Conservation (phyloP, 1,140 invertebrate genomes). For the Ceratoteleas bidentatus region DNA sequence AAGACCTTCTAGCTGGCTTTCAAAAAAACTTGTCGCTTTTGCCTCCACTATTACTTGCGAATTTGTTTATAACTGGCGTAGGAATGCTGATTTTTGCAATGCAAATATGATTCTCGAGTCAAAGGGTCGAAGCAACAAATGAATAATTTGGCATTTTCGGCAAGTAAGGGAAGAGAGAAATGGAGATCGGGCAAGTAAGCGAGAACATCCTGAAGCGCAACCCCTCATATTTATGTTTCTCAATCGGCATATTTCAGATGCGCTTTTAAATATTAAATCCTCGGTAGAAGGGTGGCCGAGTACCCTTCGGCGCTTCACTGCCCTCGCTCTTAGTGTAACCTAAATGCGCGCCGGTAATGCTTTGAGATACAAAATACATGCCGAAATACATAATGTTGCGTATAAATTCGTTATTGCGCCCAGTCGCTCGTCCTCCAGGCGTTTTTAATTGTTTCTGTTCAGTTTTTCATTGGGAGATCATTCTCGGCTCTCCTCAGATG, state of each 20-base stretch:
- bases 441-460: too few species aligned
- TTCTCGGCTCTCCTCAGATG: slow-evolving; percentile 79
- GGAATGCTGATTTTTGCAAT: slow-evolving; percentile 46
- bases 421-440: neutral
- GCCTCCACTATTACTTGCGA: too few species aligned
- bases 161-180: slow-evolving; percentile 53
- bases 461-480: slow-evolving; percentile 65
- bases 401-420: slow-evolving; percentile 49
- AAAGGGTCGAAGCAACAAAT: slow-evolving; percentile 67
- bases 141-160: slow-evolving; percentile 68
- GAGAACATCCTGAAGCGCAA: slow-evolving; percentile 45
- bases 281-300: slow-evolving; percentile 62
- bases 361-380: slow-evolving; percentile 56
- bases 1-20: too few species aligned
- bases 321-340: slow-evolving; percentile 61
- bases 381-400: slow-evolving; percentile 51
- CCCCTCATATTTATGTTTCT: slow-evolving; percentile 77
- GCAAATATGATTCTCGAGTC: slow-evolving; percentile 63
- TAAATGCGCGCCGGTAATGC: slow-evolving; percentile 57
- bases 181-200: slow-evolving; percentile 59
- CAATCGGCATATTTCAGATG: slow-evolving; percentile 80
- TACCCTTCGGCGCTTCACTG: slow-evolving; percentile 64
- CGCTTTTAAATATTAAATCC: slow-evolving; percentile 77
- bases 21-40: too few species aligned
- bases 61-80: slow-evolving; percentile 43